Evolutionary conservation across 1,140 invertebrate species (phyloP), one percentile per base, ranked within the genome.

Genomic region (Contarinia nasturtii): DNA sequence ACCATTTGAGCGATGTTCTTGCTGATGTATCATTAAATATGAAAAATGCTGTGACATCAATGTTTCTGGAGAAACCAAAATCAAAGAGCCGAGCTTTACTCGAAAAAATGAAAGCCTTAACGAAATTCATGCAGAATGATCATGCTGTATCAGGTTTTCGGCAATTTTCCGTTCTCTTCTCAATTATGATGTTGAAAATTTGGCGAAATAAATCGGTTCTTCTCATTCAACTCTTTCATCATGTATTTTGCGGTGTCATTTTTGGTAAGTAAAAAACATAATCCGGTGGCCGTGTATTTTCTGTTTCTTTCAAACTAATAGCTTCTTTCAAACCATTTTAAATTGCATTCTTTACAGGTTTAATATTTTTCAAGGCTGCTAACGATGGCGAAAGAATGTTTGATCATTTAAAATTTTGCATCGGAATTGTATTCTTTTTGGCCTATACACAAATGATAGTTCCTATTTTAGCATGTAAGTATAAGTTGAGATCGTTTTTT

Each of bases 381-480:
- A 73, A 75, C 50, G 71, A 79, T 49, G 75, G 75, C 15, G 60
- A 58, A 1, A 65, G 75, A 50, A 77, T 76, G 71, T 79, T 77
- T 53, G 74, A 75, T 50, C 75, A 77, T 52, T 60, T 79, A 37
- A 79, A 79, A 54, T 70, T 76, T 53, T 79, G 74, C 51, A 73
- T 79, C 19, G 74, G 73, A 0, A 60, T 74, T 8, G 67, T 76
- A 1, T 67, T 77, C 22, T 76, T 77, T 59, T 73, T 76, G 51
- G 66, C 73, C 0, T 77, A 77, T 52, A 79, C 75, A 0, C 73
- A 77, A 52, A 71, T 75, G 17, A 77, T 77, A 72, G 71, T 76
- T 19, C 75, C 75, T 20, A 72, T 75, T 19, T 53, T 75, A 48
- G 61, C 71, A 44, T 74, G 72, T 74, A 59, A 73, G 72, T 67